These are phyloP conservation scores for Sebastes oblongus DNA, from an alignment of 2,797 vertebrate species.

Conservation along the genomic window DNA sequence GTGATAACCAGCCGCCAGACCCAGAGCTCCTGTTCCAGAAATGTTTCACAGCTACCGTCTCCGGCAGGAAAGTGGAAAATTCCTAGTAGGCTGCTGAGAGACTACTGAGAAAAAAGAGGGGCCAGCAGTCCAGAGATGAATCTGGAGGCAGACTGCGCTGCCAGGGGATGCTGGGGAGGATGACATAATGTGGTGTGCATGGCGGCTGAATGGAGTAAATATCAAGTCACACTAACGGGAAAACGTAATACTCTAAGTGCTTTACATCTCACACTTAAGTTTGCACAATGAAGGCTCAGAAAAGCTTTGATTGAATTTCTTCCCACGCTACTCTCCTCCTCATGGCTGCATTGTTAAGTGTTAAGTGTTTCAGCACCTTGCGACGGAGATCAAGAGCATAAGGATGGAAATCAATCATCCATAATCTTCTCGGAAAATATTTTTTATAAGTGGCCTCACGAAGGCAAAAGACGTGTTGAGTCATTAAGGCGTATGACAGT, in stretches of 20 bases:
- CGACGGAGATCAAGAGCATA: background rate
- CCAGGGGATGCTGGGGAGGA: background rate
- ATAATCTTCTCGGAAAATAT: background rate
- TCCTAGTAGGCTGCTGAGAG: conserved; percentile 44
- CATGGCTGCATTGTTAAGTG: background rate
- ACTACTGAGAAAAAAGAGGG: background rate
- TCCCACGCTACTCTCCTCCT: background rate
- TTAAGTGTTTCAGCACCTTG: background rate
- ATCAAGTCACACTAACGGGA: background rate
- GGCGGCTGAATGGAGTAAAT: background rate
- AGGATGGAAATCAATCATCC: background rate
- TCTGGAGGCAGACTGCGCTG: background rate
- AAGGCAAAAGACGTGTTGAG: background rate
- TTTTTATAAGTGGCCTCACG: background rate
- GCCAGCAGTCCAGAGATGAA: background rate
- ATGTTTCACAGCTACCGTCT: conserved; percentile 81
- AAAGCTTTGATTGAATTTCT: background rate
- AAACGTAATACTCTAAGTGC: background rate
- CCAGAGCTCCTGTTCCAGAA: conserved; percentile 79
- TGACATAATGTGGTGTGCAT: background rate
- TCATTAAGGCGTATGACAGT: background rate
- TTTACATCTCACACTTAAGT: background rate
- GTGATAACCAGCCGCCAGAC: conserved; percentile 76
- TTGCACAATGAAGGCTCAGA: background rate
- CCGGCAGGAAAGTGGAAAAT: conserved; percentile 71